phyloP scores from a whole-genome alignment of 2,888 invertebrate species.

The Eupithecia pulchellata region DNA sequence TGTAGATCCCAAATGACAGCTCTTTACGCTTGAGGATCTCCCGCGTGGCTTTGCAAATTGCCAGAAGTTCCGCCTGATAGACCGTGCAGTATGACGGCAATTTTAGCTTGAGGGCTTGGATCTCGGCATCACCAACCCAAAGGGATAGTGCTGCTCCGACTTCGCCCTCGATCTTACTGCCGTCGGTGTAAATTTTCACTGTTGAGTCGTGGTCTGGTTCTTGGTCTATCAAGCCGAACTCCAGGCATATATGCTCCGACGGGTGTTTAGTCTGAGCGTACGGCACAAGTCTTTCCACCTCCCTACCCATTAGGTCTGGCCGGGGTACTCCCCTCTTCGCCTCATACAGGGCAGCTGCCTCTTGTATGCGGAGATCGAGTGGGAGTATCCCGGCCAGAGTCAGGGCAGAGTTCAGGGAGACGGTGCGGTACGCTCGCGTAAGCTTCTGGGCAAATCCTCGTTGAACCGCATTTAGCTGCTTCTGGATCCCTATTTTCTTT shows the following conservation, averaged over 20 bases:
- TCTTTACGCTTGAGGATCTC: too few species aligned
- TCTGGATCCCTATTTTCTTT: not conserved
- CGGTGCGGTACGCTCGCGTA: not conserved
- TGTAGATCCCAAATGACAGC: not conserved
- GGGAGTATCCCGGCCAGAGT: too few species aligned
- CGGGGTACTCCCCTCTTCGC: not conserved
- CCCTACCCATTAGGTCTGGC: not conserved
- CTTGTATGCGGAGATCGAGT: not conserved
- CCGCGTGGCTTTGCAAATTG: too few species aligned
- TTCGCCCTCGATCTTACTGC: conserved; percentile 13
- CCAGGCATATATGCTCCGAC: not conserved
- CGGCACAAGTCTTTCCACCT: not conserved
- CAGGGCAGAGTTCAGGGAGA: not conserved
- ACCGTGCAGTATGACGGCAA: not conserved
- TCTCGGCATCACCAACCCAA: not conserved
- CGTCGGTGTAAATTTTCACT: conserved; percentile 9
- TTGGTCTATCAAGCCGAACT: too few species aligned
- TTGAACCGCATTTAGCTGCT: conserved; percentile 4
- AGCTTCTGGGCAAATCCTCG: not conserved
- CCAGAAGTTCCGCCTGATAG: not conserved
- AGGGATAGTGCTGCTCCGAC: conserved; percentile 20
- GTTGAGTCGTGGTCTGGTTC: too few species aligned
- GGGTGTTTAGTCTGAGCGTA: not conserved
- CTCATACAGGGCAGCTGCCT: not conserved
- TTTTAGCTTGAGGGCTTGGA: not conserved